These are phyloP conservation scores for Acleris sparsana DNA, from an alignment of 2,888 invertebrate genomes.

Conservation along the genomic window DNA sequence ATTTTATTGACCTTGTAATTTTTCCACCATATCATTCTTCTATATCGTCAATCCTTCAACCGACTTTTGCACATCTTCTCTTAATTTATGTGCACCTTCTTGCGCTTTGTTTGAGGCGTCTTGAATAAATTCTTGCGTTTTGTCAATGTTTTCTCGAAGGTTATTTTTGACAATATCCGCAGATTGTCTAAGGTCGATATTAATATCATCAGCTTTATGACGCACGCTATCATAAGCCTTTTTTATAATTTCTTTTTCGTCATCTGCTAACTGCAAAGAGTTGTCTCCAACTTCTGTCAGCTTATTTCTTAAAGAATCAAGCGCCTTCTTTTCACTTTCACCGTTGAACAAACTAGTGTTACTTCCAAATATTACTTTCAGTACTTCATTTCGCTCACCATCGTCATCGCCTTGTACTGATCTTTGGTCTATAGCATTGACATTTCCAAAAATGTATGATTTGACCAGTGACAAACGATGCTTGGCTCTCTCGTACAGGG, in stretches of 20 bases:
- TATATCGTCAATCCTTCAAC: not conserved
- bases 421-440: not conserved
- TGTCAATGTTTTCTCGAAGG: constrained; percentile 9
- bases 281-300: constrained; percentile 17
- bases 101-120: constrained; percentile 20
- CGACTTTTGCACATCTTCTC: constrained; percentile 8
- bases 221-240: constrained; percentile 19
- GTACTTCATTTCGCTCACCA: constrained; percentile 10
- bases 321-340: constrained; percentile 23
- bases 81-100: constrained; percentile 17
- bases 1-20: too few species aligned
- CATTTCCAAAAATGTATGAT: constrained; percentile 15
- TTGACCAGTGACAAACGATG: constrained; percentile 8
- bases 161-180: constrained; percentile 7
- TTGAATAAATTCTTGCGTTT: constrained; percentile 27
- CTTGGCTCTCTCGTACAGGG: constrained; percentile 28
- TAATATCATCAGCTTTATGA: constrained; percentile 15
- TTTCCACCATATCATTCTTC: constrained; percentile 8
- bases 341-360: constrained; percentile 18
- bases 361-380: constrained; percentile 23
- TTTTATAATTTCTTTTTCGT: constrained; percentile 24
- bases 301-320: constrained; percentile 29
- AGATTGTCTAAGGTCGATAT: constrained; percentile 7
- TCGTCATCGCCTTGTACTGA: not conserved
- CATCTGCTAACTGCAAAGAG: constrained; percentile 2